Conservation (phyloP, 2,113 vertebrate species). For the Epinephelus cyanopodus region DNA sequence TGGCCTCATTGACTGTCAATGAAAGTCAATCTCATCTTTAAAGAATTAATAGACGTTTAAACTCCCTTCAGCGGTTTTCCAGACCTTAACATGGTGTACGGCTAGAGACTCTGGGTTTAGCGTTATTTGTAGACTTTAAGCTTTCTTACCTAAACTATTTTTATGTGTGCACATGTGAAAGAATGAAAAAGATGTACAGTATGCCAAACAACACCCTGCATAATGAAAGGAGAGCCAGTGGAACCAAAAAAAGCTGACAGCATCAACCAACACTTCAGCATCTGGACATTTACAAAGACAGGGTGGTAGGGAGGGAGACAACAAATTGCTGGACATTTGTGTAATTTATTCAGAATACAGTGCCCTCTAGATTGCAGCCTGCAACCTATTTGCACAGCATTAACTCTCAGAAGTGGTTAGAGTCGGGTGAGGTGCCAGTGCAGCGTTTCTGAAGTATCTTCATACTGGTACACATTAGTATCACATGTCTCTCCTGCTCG, state of each 20-base stretch:
- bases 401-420: conserved; percentile 79
- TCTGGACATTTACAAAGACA: conserved; percentile 74
- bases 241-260: conserved; percentile 39
- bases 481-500: conserved; percentile 55
- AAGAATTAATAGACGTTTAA: conserved; percentile 20
- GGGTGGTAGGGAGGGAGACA: conserved; percentile 60
- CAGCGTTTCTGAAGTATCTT: conserved; percentile 50
- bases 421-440: conserved; percentile 63
- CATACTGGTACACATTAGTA: conserved; percentile 61
- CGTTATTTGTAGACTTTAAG: conserved; percentile 23
- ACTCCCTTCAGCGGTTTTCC: conserved; percentile 44
- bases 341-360: conserved; percentile 84
- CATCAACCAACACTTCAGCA: conserved; percentile 65
- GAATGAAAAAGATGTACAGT: not conserved
- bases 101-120: conserved; percentile 13
- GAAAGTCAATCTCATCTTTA: conserved; percentile 56
- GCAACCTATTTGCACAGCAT: conserved; percentile 84
- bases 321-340: conserved; percentile 84
- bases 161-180: not conserved
- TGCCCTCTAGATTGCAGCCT: conserved; percentile 80
- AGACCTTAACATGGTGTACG: conserved; percentile 23
- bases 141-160: conserved; percentile 7
- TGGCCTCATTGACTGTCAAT: conserved; percentile 61
- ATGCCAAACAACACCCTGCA: conserved; percentile 30
- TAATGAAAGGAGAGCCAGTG: conserved; percentile 8